Conservation (phyloP, 2,888 invertebrate genomes). For the Ectemnius lituratus region DNA sequence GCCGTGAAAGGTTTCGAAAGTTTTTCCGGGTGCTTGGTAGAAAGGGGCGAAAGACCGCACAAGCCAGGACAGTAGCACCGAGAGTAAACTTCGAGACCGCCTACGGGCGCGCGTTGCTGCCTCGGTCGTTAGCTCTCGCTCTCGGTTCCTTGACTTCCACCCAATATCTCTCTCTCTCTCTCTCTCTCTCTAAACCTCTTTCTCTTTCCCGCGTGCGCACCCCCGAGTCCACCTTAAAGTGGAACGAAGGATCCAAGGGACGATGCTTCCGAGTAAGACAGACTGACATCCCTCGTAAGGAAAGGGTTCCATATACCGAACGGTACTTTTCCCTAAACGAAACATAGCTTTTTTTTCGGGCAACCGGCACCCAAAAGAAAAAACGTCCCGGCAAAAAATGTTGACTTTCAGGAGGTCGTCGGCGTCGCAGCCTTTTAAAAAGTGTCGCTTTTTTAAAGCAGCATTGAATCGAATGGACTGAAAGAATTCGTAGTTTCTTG, state of each 20-base stretch:
- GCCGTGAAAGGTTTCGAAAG: conserved; percentile 54
- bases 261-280: conserved; percentile 8
- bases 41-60: conserved; percentile 52
- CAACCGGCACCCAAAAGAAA: not conserved
- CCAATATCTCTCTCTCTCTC: not conserved
- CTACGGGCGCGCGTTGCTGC: not conserved
- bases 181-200: not conserved
- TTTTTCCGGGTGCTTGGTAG: conserved; percentile 42
- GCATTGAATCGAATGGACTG: not conserved
- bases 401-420: conserved; percentile 17
- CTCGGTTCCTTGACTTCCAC: not conserved
- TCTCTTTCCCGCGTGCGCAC: not conserved
- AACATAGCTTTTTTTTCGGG: not conserved
- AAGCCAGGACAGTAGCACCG: conserved; percentile 43
- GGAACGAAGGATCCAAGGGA: not conserved
- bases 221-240: not conserved
- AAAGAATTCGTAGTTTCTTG: conserved; percentile 19
- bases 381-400: conserved; percentile 32
- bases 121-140: conserved; percentile 7
- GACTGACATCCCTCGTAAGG: conserved; percentile 8
- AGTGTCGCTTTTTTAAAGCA: conserved; percentile 8
- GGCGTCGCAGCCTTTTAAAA: not conserved
- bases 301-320: conserved; percentile 46
- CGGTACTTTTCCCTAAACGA: conserved; percentile 29
- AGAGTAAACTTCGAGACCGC: conserved; percentile 37